These are phyloP conservation scores for Monodelphis domestica DNA, from an alignment of 2,797 vertebrate species.

Conservation along the genomic window DNA sequence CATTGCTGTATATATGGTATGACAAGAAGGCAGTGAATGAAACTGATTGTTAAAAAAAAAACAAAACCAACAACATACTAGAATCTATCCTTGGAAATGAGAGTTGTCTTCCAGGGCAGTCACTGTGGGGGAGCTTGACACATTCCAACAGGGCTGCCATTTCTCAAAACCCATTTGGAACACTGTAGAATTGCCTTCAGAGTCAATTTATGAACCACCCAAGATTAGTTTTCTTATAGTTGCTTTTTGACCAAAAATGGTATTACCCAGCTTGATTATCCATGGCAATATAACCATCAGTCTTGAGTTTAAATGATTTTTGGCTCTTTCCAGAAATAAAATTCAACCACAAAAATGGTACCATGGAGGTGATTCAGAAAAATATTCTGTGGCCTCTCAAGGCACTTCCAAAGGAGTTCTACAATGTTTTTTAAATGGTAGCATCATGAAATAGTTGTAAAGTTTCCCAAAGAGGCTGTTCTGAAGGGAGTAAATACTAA, in stretches of 20 bases:
- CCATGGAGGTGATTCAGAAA: conserved; percentile 8
- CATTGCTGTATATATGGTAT: not conserved
- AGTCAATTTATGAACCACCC: not conserved
- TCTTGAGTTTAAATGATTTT: conserved; percentile 19
- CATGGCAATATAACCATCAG: not conserved
- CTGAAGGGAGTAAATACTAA: conserved; percentile 21
- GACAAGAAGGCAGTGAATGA: conserved; percentile 11
- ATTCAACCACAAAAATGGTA: conserved; percentile 29
- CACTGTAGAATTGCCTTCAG: not conserved
- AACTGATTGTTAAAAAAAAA: not conserved
- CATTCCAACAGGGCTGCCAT: not conserved
- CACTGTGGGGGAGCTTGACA: not conserved
- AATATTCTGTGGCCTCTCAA: not conserved
- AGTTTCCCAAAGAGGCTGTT: conserved; percentile 7
- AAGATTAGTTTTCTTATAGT: not conserved
- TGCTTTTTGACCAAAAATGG: conserved; percentile 34
- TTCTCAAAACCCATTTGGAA: conserved; percentile 24
- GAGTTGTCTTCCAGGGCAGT: not conserved
- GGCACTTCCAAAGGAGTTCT: not conserved
- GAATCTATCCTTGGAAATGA: not conserved
- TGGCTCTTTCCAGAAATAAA: conserved; percentile 24
- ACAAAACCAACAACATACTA: not conserved
- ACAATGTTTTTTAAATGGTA: not conserved
- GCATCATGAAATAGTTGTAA: not conserved
- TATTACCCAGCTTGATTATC: conserved; percentile 15